Evolutionary conservation across 2,888 invertebrate genomes (phyloP).

Genomic region (Nymphalis c-album): DNA sequence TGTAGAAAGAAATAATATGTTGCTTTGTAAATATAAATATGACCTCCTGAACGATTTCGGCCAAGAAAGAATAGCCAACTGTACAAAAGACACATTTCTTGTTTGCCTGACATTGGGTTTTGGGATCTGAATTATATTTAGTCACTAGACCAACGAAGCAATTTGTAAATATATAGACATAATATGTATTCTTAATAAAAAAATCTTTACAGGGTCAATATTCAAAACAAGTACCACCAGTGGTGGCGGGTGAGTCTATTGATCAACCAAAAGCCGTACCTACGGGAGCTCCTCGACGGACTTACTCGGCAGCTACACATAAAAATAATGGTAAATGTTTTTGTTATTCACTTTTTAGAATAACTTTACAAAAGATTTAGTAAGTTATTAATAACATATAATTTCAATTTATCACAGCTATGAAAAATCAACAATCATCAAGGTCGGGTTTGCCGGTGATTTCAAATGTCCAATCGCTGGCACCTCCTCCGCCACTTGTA

Average conservation of each 20-base stretch:
- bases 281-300: constrained; percentile 77
- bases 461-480: constrained; percentile 87
- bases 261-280: constrained; percentile 73
- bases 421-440: constrained; percentile 48
- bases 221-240: constrained; percentile 65
- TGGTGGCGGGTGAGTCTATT: constrained; percentile 62
- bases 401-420: constrained; percentile 40
- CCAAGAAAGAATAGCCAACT: no score
- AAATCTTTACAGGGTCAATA: constrained; percentile 66
- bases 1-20: no score
- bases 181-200: not conserved
- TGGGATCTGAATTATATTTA: no score
- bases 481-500: constrained; percentile 63
- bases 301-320: constrained; percentile 50
- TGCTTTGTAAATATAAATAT: no score
- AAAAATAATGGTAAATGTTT: constrained; percentile 56
- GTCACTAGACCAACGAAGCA: no score
- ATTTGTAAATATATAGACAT: no score
- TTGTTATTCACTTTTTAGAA: not conserved
- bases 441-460: constrained; percentile 83
- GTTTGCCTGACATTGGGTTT: no score
- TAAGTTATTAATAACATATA: not conserved
- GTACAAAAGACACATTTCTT: no score
- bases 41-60: no score
- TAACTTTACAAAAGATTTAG: no score